These are phyloP conservation scores for Notodonta ziczac DNA, from an alignment of 2,888 invertebrate genomes.

Conservation along the genomic window DNA sequence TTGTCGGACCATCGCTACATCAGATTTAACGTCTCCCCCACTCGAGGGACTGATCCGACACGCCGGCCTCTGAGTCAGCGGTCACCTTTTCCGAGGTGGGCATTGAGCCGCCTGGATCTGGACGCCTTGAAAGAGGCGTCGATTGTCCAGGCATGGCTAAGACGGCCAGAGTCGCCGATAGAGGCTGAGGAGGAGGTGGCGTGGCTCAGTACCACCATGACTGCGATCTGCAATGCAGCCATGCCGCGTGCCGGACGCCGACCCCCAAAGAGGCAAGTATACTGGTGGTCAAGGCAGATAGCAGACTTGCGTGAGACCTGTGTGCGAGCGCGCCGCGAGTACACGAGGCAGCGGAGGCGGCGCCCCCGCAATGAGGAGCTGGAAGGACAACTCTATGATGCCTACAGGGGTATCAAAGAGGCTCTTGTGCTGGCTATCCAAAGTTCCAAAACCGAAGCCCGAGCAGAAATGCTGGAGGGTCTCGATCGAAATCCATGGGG, in stretches of 20 bases:
- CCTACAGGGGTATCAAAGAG: background rate
- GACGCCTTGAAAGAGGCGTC: background rate
- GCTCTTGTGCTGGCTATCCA: background rate
- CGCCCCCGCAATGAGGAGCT: background rate
- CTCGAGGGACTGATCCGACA: background rate
- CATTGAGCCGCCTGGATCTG: background rate
- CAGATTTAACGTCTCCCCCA: background rate
- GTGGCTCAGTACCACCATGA: background rate
- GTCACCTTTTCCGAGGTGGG: constrained; percentile 1
- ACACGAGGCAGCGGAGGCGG: background rate
- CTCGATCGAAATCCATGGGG: background rate
- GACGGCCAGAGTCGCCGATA: background rate
- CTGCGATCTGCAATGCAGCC: background rate
- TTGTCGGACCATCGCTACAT: background rate
- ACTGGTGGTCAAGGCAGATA: background rate
- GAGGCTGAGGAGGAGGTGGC: background rate
- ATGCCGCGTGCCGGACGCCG: constrained; percentile 1
- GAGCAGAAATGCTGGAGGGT: background rate
- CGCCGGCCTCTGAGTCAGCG: background rate
- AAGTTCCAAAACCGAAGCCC: background rate
- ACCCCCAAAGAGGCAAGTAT: background rate
- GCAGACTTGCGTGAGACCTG: background rate
- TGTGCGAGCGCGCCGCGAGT: background rate
- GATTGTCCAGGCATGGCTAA: background rate
- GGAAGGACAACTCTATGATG: background rate